These are phyloP conservation scores for Corticium candelabrum DNA, from an alignment of 37 sponge, comb jelly and placozoan species.

Conservation along the genomic window DNA sequence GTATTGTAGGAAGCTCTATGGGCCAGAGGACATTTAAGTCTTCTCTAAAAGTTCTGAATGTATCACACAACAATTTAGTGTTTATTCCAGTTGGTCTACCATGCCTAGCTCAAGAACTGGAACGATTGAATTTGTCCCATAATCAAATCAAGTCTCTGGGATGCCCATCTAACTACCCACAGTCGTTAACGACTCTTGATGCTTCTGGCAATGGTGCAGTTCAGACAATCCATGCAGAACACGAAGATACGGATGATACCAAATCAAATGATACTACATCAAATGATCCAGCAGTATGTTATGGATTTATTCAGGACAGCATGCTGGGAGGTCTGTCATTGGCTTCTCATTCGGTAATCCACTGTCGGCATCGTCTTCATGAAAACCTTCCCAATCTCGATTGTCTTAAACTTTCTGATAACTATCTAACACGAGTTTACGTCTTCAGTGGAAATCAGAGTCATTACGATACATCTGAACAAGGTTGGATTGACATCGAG, in stretches of 20 bases:
- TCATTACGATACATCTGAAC: neutral
- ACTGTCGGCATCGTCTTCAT: neutral
- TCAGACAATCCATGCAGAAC: too few relatives aligned
- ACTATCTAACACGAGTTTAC: neutral
- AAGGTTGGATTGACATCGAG: neutral
- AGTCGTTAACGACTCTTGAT: slow-evolving; percentile 45
- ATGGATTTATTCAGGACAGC: neutral
- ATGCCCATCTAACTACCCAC: slow-evolving; percentile 44
- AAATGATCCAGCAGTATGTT: neutral
- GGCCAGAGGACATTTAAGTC: neutral
- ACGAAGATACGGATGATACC: neutral
- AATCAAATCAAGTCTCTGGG: slow-evolving; percentile 57
- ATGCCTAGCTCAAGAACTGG: slow-evolving; percentile 61
- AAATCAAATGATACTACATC: neutral
- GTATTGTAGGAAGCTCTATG: neutral
- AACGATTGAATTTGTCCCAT: slow-evolving; percentile 48
- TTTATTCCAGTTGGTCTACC: slow-evolving; percentile 36
- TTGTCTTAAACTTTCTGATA: neutral
- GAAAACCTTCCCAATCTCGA: neutral
- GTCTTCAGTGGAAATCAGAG: neutral
- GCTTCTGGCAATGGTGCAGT: slow-evolving; percentile 40
- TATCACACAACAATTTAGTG: slow-evolving; percentile 48
- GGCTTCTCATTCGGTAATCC: neutral
- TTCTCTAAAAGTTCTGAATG: slow-evolving; percentile 35
- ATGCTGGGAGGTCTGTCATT: neutral